These are phyloP conservation scores for Arrhopalites spinosus DNA, from an alignment of 2,888 invertebrate species.

Conservation along the genomic window DNA sequence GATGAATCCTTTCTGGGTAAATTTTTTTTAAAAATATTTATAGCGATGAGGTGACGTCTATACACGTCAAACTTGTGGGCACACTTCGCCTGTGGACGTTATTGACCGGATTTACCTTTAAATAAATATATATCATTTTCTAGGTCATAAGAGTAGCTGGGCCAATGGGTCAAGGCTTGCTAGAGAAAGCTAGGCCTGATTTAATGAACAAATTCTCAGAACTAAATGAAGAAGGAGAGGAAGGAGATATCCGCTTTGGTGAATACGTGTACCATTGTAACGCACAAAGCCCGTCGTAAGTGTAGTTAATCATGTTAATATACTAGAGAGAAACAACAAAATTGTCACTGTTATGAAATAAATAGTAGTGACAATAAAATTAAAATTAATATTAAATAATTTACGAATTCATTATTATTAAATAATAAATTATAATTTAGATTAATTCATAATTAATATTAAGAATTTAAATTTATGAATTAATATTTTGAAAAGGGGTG, in stretches of 20 bases:
- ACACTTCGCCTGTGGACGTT: too few relatives aligned
- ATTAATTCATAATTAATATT: too few relatives aligned
- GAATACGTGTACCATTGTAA: conserved; percentile 97
- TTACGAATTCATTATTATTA: background rate
- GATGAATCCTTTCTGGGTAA: conserved; percentile 90
- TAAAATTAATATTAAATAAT: background rate
- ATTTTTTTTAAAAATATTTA: too few relatives aligned
- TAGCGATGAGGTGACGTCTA: too few relatives aligned
- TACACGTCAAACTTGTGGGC: too few relatives aligned
- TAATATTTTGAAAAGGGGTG: conserved; percentile 69
- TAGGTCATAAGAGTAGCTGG: conserved; percentile 87
- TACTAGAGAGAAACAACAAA: too few relatives aligned
- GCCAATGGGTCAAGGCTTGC: conserved; percentile 65
- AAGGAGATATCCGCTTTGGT: conserved; percentile 65
- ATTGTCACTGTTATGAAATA: too few relatives aligned
- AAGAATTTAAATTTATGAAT: too few relatives aligned
- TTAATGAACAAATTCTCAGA: conserved; percentile 78
- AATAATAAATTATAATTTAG: background rate
- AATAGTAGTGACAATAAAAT: too few relatives aligned
- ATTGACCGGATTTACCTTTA: too few relatives aligned
- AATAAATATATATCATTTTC: too few relatives aligned
- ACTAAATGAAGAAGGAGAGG: conserved; percentile 67
- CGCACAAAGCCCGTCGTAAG: conserved; percentile 83
- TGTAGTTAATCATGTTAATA: too few relatives aligned
- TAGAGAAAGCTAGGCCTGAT: conserved; percentile 42